These are phyloP conservation scores for Zaprionus nigranus DNA, from an alignment of 1,140 invertebrate genomes.

Conservation along the genomic window DNA sequence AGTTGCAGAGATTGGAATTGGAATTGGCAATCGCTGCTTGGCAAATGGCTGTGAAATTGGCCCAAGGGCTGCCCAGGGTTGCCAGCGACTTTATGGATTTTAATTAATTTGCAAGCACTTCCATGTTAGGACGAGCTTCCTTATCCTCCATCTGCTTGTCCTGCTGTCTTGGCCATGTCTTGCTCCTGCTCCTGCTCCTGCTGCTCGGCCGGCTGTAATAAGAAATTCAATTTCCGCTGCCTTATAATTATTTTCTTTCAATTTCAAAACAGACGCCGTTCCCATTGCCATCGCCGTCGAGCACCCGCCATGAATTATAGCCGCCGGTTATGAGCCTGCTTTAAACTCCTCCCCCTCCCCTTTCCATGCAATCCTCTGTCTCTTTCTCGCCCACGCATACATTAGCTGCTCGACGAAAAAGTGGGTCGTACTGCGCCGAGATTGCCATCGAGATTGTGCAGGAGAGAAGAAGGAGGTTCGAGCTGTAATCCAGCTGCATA, in stretches of 20 bases:
- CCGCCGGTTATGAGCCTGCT: constrained; percentile 54
- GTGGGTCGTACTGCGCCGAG: constrained; percentile 8
- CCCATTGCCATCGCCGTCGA: constrained; percentile 11
- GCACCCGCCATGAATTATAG: constrained; percentile 69
- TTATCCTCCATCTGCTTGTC: neutral
- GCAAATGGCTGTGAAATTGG: constrained; percentile 33
- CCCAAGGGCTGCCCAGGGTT: constrained; percentile 18
- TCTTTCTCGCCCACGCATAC: constrained; percentile 58
- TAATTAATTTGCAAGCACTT: constrained; percentile 73
- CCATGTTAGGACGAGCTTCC: constrained; percentile 5
- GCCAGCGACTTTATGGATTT: constrained; percentile 64
- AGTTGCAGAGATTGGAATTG: constrained; percentile 14
- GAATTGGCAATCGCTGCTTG: constrained; percentile 23
- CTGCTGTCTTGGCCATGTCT: neutral
- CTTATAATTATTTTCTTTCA: constrained; percentile 82
- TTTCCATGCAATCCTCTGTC: neutral
- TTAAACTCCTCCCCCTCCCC: constrained; percentile 25
- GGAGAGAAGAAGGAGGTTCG: constrained; percentile 14
- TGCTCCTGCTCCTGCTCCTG: neutral
- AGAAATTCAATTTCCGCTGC: constrained; percentile 81
- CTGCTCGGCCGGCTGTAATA: constrained; percentile 60
- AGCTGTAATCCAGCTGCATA: constrained; percentile 73
- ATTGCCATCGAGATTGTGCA: constrained; percentile 35
- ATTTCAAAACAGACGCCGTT: constrained; percentile 73
- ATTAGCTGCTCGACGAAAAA: constrained; percentile 30